Percentiles rank a stretch among this genome's conserved stretches.
Evolutionary conservation across 2,797 vertebrate genomes (phyloP).

Genomic region (Meriones psammophilus): DNA sequence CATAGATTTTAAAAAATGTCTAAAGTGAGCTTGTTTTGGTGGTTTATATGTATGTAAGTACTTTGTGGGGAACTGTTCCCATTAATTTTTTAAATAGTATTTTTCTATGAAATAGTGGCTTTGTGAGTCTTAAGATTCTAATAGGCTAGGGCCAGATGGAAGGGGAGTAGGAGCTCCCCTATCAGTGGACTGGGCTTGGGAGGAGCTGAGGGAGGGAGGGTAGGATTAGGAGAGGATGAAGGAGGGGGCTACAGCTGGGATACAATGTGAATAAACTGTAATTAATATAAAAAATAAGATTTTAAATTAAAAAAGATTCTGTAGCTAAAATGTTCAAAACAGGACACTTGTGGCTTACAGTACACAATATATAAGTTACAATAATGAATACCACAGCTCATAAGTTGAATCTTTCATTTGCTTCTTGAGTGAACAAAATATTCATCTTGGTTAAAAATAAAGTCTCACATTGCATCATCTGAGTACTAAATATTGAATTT

Average conservation of each 20-base stretch:
- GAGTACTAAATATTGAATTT: neutral
- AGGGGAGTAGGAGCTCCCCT: too few relatives aligned
- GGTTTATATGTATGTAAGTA: neutral
- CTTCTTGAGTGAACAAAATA: slow-evolving; percentile 42
- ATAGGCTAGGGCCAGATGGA: too few relatives aligned
- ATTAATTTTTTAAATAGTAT: slow-evolving; percentile 44
- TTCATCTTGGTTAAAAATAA: slow-evolving; percentile 22
- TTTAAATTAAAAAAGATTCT: too few relatives aligned
- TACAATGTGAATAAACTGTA: too few relatives aligned
- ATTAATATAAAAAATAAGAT: too few relatives aligned
- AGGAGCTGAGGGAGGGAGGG: too few relatives aligned
- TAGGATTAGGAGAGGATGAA: too few relatives aligned
- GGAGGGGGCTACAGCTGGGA: too few relatives aligned
- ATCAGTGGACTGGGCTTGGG: too few relatives aligned
- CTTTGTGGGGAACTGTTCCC: neutral
- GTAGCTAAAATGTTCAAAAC: neutral
- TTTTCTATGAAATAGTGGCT: slow-evolving; percentile 12
- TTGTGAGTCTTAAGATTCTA: neutral
- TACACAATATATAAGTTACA: neutral
- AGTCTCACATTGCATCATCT: neutral
- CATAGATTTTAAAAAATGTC: neutral
- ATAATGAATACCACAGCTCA: slow-evolving; percentile 18
- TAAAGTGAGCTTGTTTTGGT: neutral
- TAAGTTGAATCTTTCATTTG: slow-evolving; percentile 2
- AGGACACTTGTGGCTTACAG: neutral